Evolutionary conservation across 2,888 invertebrate genomes (phyloP), one percentile per base, ranked within the genome.

Genomic region (Epirrhoe alternata): DNA sequence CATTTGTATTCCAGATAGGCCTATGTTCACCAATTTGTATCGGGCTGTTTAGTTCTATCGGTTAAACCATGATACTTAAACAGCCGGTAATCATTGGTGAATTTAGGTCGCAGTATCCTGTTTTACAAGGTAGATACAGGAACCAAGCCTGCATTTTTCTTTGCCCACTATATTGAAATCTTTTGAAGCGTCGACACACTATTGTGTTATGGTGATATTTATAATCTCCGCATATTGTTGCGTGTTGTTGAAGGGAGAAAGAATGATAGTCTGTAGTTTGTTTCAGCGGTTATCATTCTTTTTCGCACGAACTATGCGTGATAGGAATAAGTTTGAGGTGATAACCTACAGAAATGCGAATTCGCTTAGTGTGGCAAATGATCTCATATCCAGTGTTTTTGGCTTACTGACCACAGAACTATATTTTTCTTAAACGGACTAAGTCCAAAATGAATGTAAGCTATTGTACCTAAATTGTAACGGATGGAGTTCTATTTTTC

Each of bases 401-500:
- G 38, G 60, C 56, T 64, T 50, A 61, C 69, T 70, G 68, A 71
- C 70, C 53, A 33, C 61, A 65, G 66, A 61, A 58, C 30, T 55
- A 49, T 60, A 58, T 64, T 64, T 65, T 51, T 54, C 61, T 45
- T 67, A 61, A 53, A 17, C 38, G 69, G 68, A 69, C 66, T 58
- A 61, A 68, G 68, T 68, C 68, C 68, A 53, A 64, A 33, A 42
- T 66, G 51, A 58, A 64, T 71, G 61, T 70, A 68, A 73, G 71
- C 73, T 73, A 73, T 73, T 71, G 73, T 73, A 73, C 73, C 73
- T 73, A 73, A 73, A 73, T 71, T 71, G 68, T 71, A 62, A 64
- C 66, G 69, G 68, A 71, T 65, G 62, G 68, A 70, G 69, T 71
- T 71, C 61, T 68, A 65, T 69, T 70, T 69, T 69, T 64, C 42